These are phyloP conservation scores for Mirza zaza DNA, from an alignment of 2,113 vertebrate genomes.

Conservation along the genomic window DNA sequence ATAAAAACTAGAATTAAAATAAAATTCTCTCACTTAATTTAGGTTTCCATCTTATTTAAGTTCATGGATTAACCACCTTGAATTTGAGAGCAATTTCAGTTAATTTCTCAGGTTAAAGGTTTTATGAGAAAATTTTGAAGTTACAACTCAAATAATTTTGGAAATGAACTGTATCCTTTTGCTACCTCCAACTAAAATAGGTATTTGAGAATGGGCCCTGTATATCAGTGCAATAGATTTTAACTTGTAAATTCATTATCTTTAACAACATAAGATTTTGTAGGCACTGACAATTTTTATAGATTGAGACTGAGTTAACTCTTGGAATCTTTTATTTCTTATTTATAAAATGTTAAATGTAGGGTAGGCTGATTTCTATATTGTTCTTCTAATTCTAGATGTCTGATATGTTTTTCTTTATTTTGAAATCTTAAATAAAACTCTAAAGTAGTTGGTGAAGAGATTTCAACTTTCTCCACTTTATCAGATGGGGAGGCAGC, in stretches of 20 bases:
- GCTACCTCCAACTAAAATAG: neutral
- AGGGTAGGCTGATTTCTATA: neutral
- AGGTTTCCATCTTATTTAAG: conserved; percentile 1
- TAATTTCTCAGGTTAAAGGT: conserved; percentile 22
- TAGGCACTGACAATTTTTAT: neutral
- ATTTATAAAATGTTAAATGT: conserved; percentile 21
- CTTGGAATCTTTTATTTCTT: neutral
- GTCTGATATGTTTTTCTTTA: neutral
- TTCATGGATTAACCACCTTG: neutral
- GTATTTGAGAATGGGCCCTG: neutral
- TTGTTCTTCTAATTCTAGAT: neutral
- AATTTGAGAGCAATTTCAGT: conserved; percentile 17
- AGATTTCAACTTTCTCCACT: neutral
- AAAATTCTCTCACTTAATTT: conserved; percentile 21
- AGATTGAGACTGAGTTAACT: neutral
- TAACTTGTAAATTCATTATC: neutral
- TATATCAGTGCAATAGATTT: neutral
- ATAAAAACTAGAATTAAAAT: neutral
- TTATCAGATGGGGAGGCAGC: neutral
- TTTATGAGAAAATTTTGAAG: conserved; percentile 28
- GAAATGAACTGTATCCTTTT: conserved; percentile 31
- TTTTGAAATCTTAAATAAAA: conserved; percentile 25
- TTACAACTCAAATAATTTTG: conserved; percentile 33
- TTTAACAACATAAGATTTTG: neutral
- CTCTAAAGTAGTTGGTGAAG: neutral